Conservation (phyloP, 2,888 invertebrate species). For the Orchesella flavescens region DNA sequence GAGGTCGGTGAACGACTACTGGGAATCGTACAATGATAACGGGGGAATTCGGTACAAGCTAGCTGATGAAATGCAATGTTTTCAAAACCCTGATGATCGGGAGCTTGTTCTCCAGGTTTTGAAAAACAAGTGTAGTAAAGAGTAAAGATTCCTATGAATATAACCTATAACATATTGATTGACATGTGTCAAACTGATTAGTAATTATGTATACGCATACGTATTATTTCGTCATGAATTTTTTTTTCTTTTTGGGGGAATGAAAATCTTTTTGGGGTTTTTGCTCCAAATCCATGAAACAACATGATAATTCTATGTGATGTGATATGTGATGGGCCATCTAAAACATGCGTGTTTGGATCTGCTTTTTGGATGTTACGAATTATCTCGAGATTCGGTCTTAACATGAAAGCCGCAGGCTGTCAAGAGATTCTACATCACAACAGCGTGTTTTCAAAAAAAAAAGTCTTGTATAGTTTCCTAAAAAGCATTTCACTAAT, state of each 20-base stretch:
- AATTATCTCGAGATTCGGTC: background rate
- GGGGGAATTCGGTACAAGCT: conserved; percentile 63
- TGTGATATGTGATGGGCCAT: too few species aligned
- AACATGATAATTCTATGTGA: conserved; percentile 3
- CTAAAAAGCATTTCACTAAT: too few species aligned
- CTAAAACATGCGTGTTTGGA: background rate
- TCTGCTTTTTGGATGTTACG: background rate
- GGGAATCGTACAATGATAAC: conserved; percentile 36
- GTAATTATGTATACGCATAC: conserved; percentile 54
- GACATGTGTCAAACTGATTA: conserved; percentile 64
- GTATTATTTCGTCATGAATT: conserved; percentile 33
- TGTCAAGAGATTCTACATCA: conserved; percentile 7
- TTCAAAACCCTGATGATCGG: conserved; percentile 49
- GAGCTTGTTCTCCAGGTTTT: conserved; percentile 25
- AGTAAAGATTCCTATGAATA: background rate
- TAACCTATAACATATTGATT: conserved; percentile 46
- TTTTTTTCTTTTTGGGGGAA: background rate
- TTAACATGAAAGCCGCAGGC: conserved; percentile 51
- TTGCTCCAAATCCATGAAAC: conserved; percentile 44
- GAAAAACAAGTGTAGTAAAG: conserved; percentile 33
- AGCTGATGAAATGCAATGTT: conserved; percentile 44
- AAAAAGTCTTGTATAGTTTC: too few species aligned
- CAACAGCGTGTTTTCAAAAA: background rate
- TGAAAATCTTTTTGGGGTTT: background rate
- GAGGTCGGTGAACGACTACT: conserved; percentile 20